phyloP scores from a whole-genome alignment of 2,888 invertebrate genomes.

The Mythimna vitellina region DNA sequence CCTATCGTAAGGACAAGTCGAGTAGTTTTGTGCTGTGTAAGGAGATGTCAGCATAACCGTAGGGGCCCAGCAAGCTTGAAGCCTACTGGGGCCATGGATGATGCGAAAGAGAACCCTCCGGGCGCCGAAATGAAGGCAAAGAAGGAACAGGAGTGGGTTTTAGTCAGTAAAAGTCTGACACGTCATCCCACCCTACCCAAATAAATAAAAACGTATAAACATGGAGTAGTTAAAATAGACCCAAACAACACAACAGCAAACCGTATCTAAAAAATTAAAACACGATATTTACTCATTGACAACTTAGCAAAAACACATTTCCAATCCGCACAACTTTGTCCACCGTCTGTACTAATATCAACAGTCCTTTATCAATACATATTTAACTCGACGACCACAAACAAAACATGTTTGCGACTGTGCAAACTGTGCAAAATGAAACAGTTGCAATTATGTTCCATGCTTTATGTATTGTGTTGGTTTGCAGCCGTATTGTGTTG shows the following conservation, averaged over 20 bases:
- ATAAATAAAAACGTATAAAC: neutral
- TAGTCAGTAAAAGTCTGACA: too few relatives aligned
- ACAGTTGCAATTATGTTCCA: slow-evolving; percentile 51
- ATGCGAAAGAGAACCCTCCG: too few relatives aligned
- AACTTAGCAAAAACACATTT: slow-evolving; percentile 23
- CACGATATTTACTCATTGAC: neutral
- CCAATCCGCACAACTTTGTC: slow-evolving; percentile 8
- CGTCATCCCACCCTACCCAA: too few relatives aligned
- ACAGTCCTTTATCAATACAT: slow-evolving; percentile 49
- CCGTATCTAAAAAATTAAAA: neutral
- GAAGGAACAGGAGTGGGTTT: too few relatives aligned
- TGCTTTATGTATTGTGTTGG: slow-evolving; percentile 42
- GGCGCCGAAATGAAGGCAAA: too few relatives aligned
- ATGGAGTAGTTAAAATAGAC: neutral
- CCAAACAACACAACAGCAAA: neutral
- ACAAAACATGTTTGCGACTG: slow-evolving; percentile 44
- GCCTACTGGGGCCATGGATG: too few relatives aligned
- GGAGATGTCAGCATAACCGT: too few relatives aligned
- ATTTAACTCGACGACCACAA: slow-evolving; percentile 50
- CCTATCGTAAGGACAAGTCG: too few relatives aligned
- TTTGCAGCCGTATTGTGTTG: slow-evolving; percentile 46
- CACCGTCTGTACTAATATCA: slow-evolving; percentile 1
- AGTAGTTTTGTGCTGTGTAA: too few relatives aligned
- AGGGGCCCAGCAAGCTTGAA: too few relatives aligned
- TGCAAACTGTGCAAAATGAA: slow-evolving; percentile 41